These are phyloP conservation scores for Hydractinia symbiolongicarpus DNA, from an alignment of 30 jellyfish, hydroid and myxozoan genomes.

Conservation along the genomic window DNA sequence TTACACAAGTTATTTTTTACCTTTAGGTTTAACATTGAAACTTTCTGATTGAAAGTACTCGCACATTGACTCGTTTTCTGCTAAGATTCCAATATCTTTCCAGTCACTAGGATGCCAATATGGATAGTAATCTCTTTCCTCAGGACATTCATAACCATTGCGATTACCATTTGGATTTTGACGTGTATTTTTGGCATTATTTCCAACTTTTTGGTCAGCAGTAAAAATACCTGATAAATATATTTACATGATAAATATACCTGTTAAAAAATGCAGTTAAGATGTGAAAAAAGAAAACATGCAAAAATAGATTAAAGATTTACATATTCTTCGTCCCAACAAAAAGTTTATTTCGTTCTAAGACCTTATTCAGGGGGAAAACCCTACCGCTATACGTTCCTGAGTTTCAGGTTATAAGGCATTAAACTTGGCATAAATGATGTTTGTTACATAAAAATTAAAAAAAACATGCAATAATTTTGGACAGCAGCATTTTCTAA, in stretches of 20 bases:
- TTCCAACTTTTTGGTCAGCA: constrained; percentile 74
- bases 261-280: not conserved
- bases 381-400: too few relatives aligned
- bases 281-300: not conserved
- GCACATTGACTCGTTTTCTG: constrained; percentile 74
- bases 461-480: too few relatives aligned
- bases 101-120: constrained; percentile 98
- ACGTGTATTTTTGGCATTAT: constrained; percentile 77
- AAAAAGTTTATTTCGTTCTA: too few relatives aligned
- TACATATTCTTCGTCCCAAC: too few relatives aligned
- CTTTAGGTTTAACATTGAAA: constrained; percentile 70
- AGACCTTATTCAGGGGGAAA: too few relatives aligned
- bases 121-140: constrained; percentile 94
- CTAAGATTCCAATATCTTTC: constrained; percentile 94
- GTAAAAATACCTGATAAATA: constrained; percentile 40
- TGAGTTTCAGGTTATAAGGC: too few relatives aligned
- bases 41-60: constrained; percentile 62
- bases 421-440: too few relatives aligned
- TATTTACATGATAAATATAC: not conserved
- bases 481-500: too few relatives aligned
- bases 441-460: too few relatives aligned
- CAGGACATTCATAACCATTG: constrained; percentile 98
- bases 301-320: too few relatives aligned
- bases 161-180: constrained; percentile 84
- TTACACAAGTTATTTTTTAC: constrained; percentile 26